These are phyloP conservation scores for Pristionchus japonicus DNA, from an alignment of 2,888 invertebrate species.

Conservation along the genomic window DNA sequence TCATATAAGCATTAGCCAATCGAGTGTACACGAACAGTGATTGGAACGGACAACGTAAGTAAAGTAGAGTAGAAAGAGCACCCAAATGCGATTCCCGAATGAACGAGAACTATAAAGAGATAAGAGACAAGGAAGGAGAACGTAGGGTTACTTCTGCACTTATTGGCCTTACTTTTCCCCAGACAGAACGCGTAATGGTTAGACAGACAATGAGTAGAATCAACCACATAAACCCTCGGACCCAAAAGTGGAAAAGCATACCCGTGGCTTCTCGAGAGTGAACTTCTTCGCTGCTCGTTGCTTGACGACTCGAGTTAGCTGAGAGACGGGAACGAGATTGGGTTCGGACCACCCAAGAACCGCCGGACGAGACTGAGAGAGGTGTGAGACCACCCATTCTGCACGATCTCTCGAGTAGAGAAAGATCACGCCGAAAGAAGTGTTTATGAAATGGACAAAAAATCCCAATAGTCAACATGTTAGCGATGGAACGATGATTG, in stretches of 20 bases:
- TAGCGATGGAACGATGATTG: neutral
- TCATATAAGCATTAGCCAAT: neutral
- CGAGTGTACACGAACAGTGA: neutral
- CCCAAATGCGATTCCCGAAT: neutral
- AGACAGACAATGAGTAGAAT: too few species aligned
- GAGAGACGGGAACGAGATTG: neutral
- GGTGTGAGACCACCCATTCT: neutral
- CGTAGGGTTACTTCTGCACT: too few species aligned
- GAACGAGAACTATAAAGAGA: neutral
- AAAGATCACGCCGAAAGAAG: too few species aligned
- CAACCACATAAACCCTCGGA: too few species aligned
- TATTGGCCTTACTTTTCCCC: too few species aligned
- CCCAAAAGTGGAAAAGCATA: too few species aligned
- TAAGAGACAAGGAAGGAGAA: neutral
- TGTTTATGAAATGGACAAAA: too few species aligned
- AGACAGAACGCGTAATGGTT: too few species aligned
- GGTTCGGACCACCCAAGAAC: neutral
- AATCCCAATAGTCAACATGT: neutral
- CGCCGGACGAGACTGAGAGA: neutral
- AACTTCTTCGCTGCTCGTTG: neutral
- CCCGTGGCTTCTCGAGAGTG: slow-evolving; percentile 6
- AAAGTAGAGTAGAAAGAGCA: neutral
- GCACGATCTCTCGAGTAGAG: too few species aligned
- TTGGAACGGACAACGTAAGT: neutral
- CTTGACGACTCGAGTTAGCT: slow-evolving; percentile 21